Evolutionary conservation across 2,797 vertebrate species (phyloP), one percentile per base, ranked within the genome.

Genomic region (Hafferia zeledoni): DNA sequence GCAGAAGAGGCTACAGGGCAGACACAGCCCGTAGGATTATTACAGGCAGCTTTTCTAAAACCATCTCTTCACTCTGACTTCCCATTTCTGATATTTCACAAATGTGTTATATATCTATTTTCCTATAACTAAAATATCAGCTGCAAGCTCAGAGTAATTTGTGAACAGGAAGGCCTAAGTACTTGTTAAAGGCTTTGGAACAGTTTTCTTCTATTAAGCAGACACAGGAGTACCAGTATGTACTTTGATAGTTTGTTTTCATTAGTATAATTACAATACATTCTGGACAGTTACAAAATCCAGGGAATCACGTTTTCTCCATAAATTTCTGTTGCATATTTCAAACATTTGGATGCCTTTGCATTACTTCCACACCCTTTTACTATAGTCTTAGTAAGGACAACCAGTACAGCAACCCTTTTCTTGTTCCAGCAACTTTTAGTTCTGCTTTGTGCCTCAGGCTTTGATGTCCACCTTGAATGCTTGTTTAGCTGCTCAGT

Each of bases 241-340:
- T 76, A 94, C 82, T 91, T 94, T 41, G 76, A 94, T 27, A 81
- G 44, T 49, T 86, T 47, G 31, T 88, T 95, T 92, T 93, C 96
- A 93, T 88, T 91, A 90, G 65, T 81, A 84, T 82, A 94, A 89
- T 94, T 91, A 87, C 72, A 93, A 79, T 94, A 92, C 91, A 94
- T 95, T 96, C 94, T 81, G 82, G 69, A 92, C 94, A 94, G 61
- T 88, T 95, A 93, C 87, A 95, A 94, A 96, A 96, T 72, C 76
- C 0, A 4, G 70, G 87, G 70, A 93, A 82, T 82, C 59, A 56
- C 0, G 0, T 94, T 91, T 95, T 91, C 74, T 91, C 67, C 41
- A 59, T n/a, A 76, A 65, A 76, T 79, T 83, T 91, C 67, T 87
- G 22, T 22, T 79, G 94, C 82, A 91, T 75, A 91, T 57, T 75